These are phyloP conservation scores for Megamerina dolium DNA, from an alignment of 2,888 invertebrate species.

Conservation along the genomic window DNA sequence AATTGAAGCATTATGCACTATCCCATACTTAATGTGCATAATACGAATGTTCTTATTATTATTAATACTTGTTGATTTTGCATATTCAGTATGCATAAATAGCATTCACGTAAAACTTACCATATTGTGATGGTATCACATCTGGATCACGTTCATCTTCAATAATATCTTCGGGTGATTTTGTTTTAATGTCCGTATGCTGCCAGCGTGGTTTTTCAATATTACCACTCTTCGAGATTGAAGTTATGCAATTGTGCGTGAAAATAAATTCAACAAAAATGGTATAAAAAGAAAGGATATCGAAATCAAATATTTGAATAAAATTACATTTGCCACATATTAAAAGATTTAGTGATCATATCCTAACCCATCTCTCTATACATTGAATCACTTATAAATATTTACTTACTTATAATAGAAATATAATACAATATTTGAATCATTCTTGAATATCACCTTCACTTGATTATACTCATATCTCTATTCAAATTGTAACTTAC, in stretches of 20 bases:
- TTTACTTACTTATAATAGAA: not conserved
- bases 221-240: slow-evolving; percentile 33
- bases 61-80: too few relatives aligned
- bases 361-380: too few relatives aligned
- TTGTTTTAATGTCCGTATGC: slow-evolving; percentile 50
- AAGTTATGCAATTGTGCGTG: not conserved
- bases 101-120: slow-evolving; percentile 51
- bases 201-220: slow-evolving; percentile 50
- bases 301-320: not conserved
- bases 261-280: not conserved
- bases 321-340: too few relatives aligned
- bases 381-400: too few relatives aligned
- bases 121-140: slow-evolving; percentile 69
- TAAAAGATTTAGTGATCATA: too few relatives aligned
- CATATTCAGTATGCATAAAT: too few relatives aligned
- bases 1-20: too few relatives aligned
- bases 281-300: not conserved
- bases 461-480: too few relatives aligned
- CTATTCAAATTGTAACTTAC: too few relatives aligned
- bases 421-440: not conserved
- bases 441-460: too few relatives aligned
- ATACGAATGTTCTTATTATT: too few relatives aligned
- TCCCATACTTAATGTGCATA: too few relatives aligned
- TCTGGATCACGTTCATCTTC: slow-evolving; percentile 59
- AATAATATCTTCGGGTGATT: slow-evolving; percentile 47